Base-by-base conservation (phyloP, 2,888 invertebrate genomes). In the Pandemis corylana region DNA sequence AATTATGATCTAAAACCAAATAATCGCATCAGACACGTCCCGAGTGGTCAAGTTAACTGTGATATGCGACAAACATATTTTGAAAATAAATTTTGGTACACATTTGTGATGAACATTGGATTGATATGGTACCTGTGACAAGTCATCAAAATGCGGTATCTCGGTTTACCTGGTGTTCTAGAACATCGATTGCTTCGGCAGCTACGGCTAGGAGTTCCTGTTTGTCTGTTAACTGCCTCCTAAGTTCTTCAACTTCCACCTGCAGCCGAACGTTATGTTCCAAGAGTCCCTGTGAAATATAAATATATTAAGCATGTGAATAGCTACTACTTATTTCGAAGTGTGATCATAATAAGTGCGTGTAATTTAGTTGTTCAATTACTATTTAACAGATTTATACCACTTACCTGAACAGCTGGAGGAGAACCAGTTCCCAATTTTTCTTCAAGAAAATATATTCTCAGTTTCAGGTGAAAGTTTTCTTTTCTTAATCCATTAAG, bases 381-480 rank as follows among this genome's bases (percentile, higher is more conserved):
- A 53, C 15, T n/a, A n/a, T n/a, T 2, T 12, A 53, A n/a, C 5
- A 49, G 5, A 13, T 51, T 96, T 77, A 96, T 91, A 12, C 95
- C 89, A 88, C 96, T 95, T 82, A 97, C 97, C 83, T 96, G 96
- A 66, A 96, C 96, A 53, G 94, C 93, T 66, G 94, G 93, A n/a
- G 93, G 95, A 73, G 96, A 96, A 79, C 96, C 96, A 79, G 94
- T 95, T 15, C 96, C 96, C 90, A 96, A 96, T 85, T 96, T 96
- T 89, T 98, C 98, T 89, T 99, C 98, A 77, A 98, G 95, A 87
- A 98, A 98, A 91, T 98, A 99, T 82, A 99, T 97, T 71, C 98
- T 95, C 81, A 99, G 93, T 90, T 98, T 99, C 28, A 99, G 94
- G 90, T 98, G 97, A 86, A 99, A 99, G 89, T 99, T 99, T 89